Conservation (phyloP, 2,888 invertebrate species). For the Sialis lutaria region DNA sequence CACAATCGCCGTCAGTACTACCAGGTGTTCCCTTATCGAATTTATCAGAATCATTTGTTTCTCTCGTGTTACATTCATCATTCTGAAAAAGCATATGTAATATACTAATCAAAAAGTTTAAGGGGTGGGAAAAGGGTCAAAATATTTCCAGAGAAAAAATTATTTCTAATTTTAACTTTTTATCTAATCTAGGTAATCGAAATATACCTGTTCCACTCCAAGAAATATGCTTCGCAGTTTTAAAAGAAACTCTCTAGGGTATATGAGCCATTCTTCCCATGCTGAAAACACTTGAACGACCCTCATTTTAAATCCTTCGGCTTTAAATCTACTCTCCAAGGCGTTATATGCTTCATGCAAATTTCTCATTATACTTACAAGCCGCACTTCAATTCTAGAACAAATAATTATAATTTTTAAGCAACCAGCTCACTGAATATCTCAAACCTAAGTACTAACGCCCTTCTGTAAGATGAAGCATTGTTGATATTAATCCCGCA, state of each 20-base stretch:
- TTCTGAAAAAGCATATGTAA: too few relatives aligned
- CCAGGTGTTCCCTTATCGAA: neutral
- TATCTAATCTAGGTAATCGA: too few relatives aligned
- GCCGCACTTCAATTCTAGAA: conserved; percentile 63
- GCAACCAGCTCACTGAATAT: neutral
- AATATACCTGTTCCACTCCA: conserved; percentile 37
- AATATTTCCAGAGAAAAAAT: too few relatives aligned
- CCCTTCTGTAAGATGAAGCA: conserved; percentile 80
- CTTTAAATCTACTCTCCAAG: conserved; percentile 72
- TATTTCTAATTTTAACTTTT: too few relatives aligned
- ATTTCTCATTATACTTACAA: conserved; percentile 59
- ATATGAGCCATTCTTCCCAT: conserved; percentile 97
- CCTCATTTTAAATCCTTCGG: conserved; percentile 89
- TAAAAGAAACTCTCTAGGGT: conserved; percentile 80
- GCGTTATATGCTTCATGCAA: conserved; percentile 53
- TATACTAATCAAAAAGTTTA: too few relatives aligned
- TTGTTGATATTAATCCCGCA: conserved; percentile 92
- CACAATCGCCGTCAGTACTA: conserved; percentile 38
- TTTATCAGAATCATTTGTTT: too few relatives aligned
- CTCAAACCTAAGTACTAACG: conserved; percentile 37
- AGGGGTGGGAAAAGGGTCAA: too few relatives aligned
- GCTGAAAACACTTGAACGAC: conserved; percentile 81
- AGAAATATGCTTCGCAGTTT: conserved; percentile 80
- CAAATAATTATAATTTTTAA: conserved; percentile 1
- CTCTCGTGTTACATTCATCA: too few relatives aligned